Percentiles rank a stretch among this genome's conserved stretches.
Conservation (phyloP, 2,113 vertebrate species). For the Grus americana region DNA sequence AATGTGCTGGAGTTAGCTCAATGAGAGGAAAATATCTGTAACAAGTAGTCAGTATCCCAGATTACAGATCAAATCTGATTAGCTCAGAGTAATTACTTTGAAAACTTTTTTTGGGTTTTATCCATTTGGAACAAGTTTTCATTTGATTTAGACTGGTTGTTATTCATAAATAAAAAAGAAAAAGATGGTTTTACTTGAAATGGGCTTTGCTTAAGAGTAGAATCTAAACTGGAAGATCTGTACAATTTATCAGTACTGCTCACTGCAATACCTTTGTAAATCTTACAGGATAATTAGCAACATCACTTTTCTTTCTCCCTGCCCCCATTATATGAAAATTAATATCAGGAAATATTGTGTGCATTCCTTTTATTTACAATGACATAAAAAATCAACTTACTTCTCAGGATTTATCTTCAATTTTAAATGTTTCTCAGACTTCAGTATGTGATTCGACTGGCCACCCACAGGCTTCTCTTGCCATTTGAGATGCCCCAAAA, state of each 20-base stretch:
- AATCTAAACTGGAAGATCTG: neutral
- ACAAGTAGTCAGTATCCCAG: neutral
- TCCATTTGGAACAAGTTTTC: neutral
- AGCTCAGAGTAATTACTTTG: neutral
- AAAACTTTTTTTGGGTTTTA: neutral
- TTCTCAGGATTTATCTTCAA: neutral
- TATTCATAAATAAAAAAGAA: neutral
- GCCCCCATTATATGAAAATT: neutral
- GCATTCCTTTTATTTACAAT: neutral
- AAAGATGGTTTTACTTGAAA: neutral
- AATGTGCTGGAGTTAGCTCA: neutral
- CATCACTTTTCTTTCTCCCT: neutral
- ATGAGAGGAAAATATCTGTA: neutral
- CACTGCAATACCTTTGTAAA: neutral
- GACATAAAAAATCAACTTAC: neutral
- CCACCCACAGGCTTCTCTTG: neutral
- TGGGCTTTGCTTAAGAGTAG: neutral
- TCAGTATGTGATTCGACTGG: neutral
- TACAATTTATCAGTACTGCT: neutral
- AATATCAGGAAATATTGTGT: neutral
- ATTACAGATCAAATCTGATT: slow-evolving; percentile 10
- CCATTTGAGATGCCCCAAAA: neutral
- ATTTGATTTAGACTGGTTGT: neutral
- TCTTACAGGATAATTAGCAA: neutral
- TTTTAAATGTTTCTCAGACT: neutral